Percentiles rank a stretch among this genome's conserved stretches.
Conservation (phyloP, 2,888 invertebrate genomes). For the Anodontia alba region DNA sequence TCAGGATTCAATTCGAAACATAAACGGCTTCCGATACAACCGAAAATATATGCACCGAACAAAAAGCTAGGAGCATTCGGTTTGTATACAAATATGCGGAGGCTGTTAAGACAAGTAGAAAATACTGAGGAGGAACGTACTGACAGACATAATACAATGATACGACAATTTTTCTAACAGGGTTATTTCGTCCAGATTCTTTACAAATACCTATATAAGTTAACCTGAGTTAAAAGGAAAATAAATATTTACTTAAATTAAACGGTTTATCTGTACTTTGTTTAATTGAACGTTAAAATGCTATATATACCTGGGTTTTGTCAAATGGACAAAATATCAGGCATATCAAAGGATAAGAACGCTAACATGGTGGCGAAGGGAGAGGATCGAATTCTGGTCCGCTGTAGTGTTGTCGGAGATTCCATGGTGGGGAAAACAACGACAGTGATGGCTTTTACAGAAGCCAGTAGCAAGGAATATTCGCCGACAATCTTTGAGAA, state of each 20-base stretch:
- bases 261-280: not conserved
- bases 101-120: not conserved
- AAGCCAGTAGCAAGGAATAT: constrained; percentile 28
- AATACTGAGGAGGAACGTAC: not conserved
- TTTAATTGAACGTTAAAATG: constrained; percentile 1
- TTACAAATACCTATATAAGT: not conserved
- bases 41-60: not conserved
- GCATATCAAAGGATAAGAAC: constrained; percentile 17
- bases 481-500: constrained; percentile 65
- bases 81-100: constrained; percentile 16
- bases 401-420: constrained; percentile 26
- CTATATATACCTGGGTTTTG: not conserved
- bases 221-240: not conserved
- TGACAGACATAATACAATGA: not conserved
- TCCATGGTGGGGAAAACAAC: constrained; percentile 21
- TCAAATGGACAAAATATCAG: constrained; percentile 3
- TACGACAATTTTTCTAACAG: not conserved
- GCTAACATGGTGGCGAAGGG: constrained; percentile 22
- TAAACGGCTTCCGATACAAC: not conserved
- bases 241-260: not conserved
- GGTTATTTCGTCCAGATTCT: not conserved
- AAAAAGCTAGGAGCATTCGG: not conserved
- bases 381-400: constrained; percentile 12
- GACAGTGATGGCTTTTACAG: constrained; percentile 5
- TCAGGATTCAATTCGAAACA: too few relatives aligned